phyloP scores from a whole-genome alignment of 2,113 vertebrate genomes.

The Gavialis gangeticus region DNA sequence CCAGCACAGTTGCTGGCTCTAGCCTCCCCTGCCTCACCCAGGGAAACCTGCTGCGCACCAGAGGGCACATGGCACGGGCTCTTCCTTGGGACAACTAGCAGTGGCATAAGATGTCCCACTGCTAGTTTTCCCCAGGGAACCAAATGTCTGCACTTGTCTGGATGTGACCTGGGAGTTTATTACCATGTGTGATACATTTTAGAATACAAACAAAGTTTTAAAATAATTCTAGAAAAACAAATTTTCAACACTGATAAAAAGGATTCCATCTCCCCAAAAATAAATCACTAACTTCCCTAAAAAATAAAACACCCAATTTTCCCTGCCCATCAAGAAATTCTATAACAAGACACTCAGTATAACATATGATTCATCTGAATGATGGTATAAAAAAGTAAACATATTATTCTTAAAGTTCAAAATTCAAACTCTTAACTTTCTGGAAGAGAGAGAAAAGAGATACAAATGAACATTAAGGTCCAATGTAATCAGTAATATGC shows the following conservation, averaged over 20 bases:
- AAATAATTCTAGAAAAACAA: background rate
- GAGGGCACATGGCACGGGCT: too few species aligned
- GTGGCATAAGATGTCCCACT: too few species aligned
- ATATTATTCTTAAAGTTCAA: conserved; percentile 15
- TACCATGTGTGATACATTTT: background rate
- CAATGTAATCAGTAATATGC: conserved; percentile 72
- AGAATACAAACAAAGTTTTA: background rate
- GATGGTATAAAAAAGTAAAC: background rate
- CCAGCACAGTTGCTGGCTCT: too few species aligned
- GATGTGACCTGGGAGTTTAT: background rate
- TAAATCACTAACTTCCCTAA: background rate
- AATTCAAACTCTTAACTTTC: conserved; percentile 40
- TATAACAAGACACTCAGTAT: background rate
- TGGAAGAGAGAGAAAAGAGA: conserved; percentile 37
- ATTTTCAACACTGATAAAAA: background rate
- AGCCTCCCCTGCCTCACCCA: too few species aligned
- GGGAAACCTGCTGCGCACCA: too few species aligned
- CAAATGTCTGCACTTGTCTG: too few species aligned
- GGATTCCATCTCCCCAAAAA: background rate
- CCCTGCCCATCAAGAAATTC: background rate
- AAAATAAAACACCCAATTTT: background rate
- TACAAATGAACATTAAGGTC: conserved; percentile 50
- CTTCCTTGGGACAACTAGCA: too few species aligned
- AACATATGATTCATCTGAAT: background rate
- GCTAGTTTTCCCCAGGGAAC: too few species aligned